phyloP scores from a whole-genome alignment of 1,140 invertebrate genomes.

The Reticulitermes speratus region DNA sequence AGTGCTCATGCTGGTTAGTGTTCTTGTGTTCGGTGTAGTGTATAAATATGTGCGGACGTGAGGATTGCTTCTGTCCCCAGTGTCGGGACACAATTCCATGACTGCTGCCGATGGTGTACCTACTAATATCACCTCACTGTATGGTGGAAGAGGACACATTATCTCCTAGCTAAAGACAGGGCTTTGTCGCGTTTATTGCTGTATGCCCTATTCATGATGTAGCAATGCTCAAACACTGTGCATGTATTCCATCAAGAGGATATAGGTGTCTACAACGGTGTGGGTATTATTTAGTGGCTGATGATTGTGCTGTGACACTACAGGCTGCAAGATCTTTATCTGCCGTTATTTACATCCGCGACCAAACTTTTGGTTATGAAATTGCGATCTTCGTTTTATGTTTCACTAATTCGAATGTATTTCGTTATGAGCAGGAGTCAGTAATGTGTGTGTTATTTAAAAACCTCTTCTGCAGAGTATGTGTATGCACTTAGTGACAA shows the following conservation, averaged over 20 bases:
- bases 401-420: no score
- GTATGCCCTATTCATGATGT: background rate
- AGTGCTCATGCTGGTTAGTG: slow-evolving; percentile 66
- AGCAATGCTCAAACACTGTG: background rate
- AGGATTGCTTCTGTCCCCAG: slow-evolving; percentile 69
- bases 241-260: background rate
- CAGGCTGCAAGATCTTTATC: no score
- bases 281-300: no score
- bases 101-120: background rate
- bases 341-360: no score
- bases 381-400: no score
- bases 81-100: slow-evolving; percentile 26
- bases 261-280: background rate
- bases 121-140: background rate
- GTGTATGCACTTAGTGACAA: background rate
- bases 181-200: background rate
- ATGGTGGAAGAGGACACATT: background rate
- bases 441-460: background rate
- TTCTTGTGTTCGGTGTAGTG: slow-evolving; percentile 71
- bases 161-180: slow-evolving; percentile 21
- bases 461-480: background rate
- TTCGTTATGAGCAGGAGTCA: no score
- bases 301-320: no score
- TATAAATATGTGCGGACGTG: slow-evolving; percentile 75
- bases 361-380: no score